Evolutionary conservation across 2,888 invertebrate genomes (phyloP).

Genomic region (Exocentrus adspersus): DNA sequence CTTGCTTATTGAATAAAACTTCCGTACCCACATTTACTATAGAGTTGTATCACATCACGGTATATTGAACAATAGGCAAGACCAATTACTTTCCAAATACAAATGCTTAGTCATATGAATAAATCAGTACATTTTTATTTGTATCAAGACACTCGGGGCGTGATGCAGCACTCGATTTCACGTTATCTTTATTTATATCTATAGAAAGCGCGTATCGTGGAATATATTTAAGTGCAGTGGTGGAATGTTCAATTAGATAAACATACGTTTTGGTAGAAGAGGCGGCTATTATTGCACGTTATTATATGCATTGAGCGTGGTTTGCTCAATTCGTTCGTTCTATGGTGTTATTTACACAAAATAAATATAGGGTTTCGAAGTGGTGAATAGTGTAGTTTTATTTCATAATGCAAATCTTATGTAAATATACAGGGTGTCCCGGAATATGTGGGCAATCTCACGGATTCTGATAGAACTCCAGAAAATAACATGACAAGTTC

Average conservation of each 20-base stretch:
- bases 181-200: constrained; percentile 29
- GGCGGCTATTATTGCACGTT: constrained; percentile 8
- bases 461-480: too few species aligned
- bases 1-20: too few species aligned
- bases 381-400: too few species aligned
- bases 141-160: constrained; percentile 4
- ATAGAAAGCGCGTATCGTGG: constrained; percentile 19
- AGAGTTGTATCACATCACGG: constrained; percentile 3
- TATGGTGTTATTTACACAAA: not conserved
- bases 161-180: constrained; percentile 20
- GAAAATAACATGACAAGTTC: too few species aligned
- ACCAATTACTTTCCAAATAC: constrained; percentile 21
- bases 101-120: constrained; percentile 31
- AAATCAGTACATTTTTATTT: constrained; percentile 30
- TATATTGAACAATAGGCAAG: constrained; percentile 15
- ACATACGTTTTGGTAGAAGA: constrained; percentile 10
- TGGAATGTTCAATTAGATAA: constrained; percentile 24
- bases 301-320: constrained; percentile 13
- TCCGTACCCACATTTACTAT: constrained; percentile 10
- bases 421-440: too few species aligned
- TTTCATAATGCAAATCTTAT: too few species aligned
- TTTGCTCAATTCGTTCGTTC: not conserved
- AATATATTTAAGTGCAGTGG: constrained; percentile 8
- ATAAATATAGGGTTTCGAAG: too few species aligned
- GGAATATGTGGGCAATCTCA: too few species aligned